phyloP scores from a whole-genome alignment of 35 echinoderm and acorn worm species.

The Holothuria glaberrima region DNA sequence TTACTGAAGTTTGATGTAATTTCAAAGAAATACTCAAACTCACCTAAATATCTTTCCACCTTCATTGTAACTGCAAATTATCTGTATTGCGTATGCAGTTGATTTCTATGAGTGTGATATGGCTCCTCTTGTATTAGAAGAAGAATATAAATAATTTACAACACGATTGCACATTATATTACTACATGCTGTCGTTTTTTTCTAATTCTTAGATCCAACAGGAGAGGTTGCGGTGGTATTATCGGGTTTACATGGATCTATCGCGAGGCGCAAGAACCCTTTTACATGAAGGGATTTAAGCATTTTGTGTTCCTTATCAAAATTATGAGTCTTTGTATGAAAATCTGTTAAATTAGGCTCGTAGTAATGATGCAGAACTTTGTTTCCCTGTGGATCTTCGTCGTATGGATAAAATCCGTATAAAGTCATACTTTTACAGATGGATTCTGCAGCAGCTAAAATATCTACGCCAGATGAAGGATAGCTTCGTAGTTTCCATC shows the following conservation, averaged over 20 bases:
- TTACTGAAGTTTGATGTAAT: no score
- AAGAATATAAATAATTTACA: no score
- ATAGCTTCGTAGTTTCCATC: background rate
- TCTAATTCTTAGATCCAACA: no score
- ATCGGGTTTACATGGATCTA: background rate
- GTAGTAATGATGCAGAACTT: conserved; percentile 23
- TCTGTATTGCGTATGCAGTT: no score
- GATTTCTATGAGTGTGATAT: no score
- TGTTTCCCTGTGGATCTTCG: background rate
- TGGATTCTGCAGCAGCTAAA: background rate
- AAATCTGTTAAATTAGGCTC: conserved; percentile 10
- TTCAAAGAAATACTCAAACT: no score
- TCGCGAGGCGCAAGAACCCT: background rate
- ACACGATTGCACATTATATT: no score
- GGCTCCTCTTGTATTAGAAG: no score
- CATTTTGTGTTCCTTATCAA: conserved; percentile 18
- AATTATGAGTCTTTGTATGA: background rate
- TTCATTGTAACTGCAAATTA: no score
- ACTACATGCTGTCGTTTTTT: no score
- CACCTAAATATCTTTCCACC: no score
- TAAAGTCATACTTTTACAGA: conserved; percentile 15
- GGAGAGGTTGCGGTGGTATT: no score
- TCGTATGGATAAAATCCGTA: conserved; percentile 35
- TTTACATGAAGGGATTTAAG: background rate
- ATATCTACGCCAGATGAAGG: conserved; percentile 4